Conservation (phyloP, 2,888 invertebrate genomes). For the Margaritifera margaritifera region DNA sequence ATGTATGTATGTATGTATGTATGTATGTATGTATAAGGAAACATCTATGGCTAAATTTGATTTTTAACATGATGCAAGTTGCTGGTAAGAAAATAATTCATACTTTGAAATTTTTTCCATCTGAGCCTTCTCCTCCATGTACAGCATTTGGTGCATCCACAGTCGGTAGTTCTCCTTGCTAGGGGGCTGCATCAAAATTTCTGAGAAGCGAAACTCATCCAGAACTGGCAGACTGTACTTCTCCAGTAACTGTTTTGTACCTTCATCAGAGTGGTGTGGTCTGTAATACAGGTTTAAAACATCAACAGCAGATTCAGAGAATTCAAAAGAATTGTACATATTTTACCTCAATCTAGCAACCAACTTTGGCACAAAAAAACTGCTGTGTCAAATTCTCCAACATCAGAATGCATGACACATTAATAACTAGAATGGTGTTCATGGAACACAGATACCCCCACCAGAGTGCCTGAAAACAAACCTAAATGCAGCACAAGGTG, state of each 20-base stretch:
- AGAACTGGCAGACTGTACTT: conserved; percentile 71
- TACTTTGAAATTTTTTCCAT: conserved; percentile 78
- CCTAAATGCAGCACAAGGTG: no score
- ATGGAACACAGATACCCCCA: no score
- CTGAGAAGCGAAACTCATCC: conserved; percentile 80
- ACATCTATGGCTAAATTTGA: no score
- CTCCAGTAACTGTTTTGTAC: conserved; percentile 52
- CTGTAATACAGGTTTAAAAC: conserved; percentile 26
- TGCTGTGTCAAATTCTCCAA: no score
- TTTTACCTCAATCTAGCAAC: background rate
- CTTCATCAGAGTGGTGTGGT: conserved; percentile 39
- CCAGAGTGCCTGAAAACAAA: no score
- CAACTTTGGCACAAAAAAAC: no score
- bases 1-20: no score
- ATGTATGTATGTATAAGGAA: no score
- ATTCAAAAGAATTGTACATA: background rate
- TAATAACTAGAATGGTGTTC: no score
- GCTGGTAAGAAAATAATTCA: conserved; percentile 2
- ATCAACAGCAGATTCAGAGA: background rate
- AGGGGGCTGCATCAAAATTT: conserved; percentile 78
- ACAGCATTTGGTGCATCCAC: conserved; percentile 84
- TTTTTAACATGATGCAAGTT: no score
- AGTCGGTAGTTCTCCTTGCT: conserved; percentile 82
- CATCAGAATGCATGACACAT: no score
- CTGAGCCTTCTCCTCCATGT: conserved; percentile 85